Conservation (phyloP, 2,113 vertebrate genomes). For the Galeopterus variegatus region DNA sequence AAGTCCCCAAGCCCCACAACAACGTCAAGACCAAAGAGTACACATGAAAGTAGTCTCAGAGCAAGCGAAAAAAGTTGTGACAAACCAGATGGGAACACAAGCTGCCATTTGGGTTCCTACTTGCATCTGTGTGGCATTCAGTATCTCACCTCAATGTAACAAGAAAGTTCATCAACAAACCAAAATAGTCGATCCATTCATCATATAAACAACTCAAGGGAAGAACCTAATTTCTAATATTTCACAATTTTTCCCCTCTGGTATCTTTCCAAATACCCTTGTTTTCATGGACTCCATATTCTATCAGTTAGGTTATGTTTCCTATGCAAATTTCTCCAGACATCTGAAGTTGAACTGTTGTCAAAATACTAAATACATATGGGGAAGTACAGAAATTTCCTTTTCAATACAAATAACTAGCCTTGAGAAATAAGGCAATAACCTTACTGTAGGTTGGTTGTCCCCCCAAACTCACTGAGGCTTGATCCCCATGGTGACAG, state of each 20-base stretch:
- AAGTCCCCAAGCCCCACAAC: not conserved
- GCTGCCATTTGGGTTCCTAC: not conserved
- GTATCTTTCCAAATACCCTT: not conserved
- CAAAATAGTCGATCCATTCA: not conserved
- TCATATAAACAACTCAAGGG: not conserved
- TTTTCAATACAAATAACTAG: not conserved
- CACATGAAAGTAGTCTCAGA: not conserved
- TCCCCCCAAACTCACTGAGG: too few species aligned
- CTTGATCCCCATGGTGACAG: too few species aligned
- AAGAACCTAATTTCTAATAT: not conserved
- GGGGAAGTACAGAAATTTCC: not conserved
- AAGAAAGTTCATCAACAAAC: slow-evolving; percentile 37
- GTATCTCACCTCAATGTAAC: not conserved
- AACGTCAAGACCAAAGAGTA: not conserved
- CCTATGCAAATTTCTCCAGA: not conserved
- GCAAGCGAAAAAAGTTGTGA: not conserved
- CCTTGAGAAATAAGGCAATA: not conserved
- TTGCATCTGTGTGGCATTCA: not conserved
- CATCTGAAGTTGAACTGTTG: not conserved
- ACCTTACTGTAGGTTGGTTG: not conserved
- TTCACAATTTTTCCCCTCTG: not conserved
- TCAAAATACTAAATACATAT: not conserved
- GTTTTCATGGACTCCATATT: not conserved
- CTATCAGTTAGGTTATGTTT: not conserved
- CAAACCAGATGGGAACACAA: not conserved